Conservation (phyloP, 1,140 invertebrate genomes). For the Trypoxylus dichotomus region DNA sequence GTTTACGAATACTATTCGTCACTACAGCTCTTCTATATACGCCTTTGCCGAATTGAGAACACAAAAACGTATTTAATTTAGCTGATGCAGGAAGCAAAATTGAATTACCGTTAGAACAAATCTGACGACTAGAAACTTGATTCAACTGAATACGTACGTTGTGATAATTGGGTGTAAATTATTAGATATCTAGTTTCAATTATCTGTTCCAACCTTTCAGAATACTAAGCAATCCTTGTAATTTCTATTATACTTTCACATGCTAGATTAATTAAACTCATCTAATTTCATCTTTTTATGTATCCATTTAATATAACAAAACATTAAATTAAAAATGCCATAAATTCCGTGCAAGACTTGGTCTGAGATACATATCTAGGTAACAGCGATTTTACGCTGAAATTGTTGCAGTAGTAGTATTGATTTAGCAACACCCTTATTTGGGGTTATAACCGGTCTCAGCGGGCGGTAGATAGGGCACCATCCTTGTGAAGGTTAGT, state of each 20-base stretch:
- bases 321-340: too few relatives aligned
- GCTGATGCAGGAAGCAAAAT: conserved; percentile 4
- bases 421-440: conserved; percentile 19
- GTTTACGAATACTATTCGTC: conserved; percentile 20
- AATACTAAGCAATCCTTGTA: too few relatives aligned
- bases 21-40: not conserved
- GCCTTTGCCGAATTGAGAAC: conserved; percentile 2
- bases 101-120: conserved; percentile 24
- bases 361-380: not conserved
- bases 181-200: not conserved
- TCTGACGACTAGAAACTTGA: not conserved
- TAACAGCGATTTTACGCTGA: not conserved
- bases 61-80: conserved; percentile 2
- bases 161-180: conserved; percentile 7
- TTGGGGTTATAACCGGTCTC: conserved; percentile 16
- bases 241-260: too few relatives aligned
- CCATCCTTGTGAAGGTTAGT: conserved; percentile 19
- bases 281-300: too few relatives aligned
- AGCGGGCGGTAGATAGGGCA: conserved; percentile 17
- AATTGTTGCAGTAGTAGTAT: conserved; percentile 17
- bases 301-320: too few relatives aligned
- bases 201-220: not conserved
- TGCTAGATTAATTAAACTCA: too few relatives aligned
- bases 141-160: conserved; percentile 1
- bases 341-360: not conserved